Evolutionary conservation across 1,140 invertebrate species (phyloP).

Genomic region (Penaeus indicus): DNA sequence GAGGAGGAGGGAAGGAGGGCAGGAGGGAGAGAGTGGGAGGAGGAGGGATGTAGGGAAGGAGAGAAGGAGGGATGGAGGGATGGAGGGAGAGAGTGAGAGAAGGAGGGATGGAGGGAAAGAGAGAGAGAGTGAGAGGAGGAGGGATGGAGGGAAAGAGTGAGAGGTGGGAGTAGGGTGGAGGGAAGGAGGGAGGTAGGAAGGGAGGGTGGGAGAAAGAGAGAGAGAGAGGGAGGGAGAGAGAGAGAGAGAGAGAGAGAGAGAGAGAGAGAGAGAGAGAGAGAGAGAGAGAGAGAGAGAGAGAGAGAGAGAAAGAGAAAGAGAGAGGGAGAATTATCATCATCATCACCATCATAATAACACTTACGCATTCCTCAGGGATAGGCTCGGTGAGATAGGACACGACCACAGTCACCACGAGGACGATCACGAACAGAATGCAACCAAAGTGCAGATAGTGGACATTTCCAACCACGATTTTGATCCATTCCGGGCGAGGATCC

Average conservation of each 20-base stretch:
- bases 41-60: neutral
- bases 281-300: too few species aligned
- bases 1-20: too few species aligned
- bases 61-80: neutral
- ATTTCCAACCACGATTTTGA: slow-evolving; percentile 69
- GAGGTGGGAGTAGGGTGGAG: neutral
- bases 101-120: neutral
- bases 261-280: neutral
- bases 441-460: slow-evolving; percentile 75
- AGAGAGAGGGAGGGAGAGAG: too few species aligned
- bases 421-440: slow-evolving; percentile 71
- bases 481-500: slow-evolving; percentile 69
- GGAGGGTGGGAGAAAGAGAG: neutral
- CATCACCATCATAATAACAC: slow-evolving; percentile 8
- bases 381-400: slow-evolving; percentile 72
- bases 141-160: too few species aligned
- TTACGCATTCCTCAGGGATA: slow-evolving; percentile 70
- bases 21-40: too few species aligned
- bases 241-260: too few species aligned
- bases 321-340: too few species aligned
- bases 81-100: neutral
- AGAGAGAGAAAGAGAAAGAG: too few species aligned
- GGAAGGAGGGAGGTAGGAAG: neutral
- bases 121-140: too few species aligned
- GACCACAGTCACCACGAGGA: slow-evolving; percentile 69